phyloP scores from a whole-genome alignment of 1,140 invertebrate species.

The Trichogramma pretiosum region DNA sequence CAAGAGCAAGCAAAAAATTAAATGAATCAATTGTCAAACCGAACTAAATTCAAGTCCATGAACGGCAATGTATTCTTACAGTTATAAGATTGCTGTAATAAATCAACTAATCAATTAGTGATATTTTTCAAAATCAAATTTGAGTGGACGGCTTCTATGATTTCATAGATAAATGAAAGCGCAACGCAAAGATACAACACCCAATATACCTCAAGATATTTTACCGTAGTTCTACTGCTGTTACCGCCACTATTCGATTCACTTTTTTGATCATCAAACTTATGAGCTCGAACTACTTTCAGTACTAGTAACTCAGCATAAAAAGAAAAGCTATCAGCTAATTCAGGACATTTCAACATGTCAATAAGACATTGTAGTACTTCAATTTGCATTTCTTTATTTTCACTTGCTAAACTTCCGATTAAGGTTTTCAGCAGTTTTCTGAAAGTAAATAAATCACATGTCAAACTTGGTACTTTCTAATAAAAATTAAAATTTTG shows the following conservation, averaged over 20 bases:
- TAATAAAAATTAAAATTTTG: neutral
- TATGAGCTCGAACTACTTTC: slow-evolving; percentile 77
- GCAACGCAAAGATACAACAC: slow-evolving; percentile 22
- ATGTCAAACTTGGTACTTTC: neutral
- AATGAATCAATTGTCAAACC: too few relatives aligned
- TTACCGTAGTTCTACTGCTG: slow-evolving; percentile 43
- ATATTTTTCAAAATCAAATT: too few relatives aligned
- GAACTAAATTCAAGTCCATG: too few relatives aligned
- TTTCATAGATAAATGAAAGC: too few relatives aligned
- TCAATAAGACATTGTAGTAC: slow-evolving; percentile 71
- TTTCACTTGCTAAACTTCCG: slow-evolving; percentile 60
- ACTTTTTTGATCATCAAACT: slow-evolving; percentile 38
- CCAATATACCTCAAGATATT: slow-evolving; percentile 30
- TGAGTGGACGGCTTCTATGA: too few relatives aligned
- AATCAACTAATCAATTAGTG: too few relatives aligned
- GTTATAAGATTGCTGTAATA: too few relatives aligned
- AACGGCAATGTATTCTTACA: too few relatives aligned
- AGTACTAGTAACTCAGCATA: slow-evolving; percentile 84
- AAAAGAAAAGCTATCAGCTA: slow-evolving; percentile 67
- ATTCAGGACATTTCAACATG: slow-evolving; percentile 66
- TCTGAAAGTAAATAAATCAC: slow-evolving; percentile 41
- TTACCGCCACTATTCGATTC: slow-evolving; percentile 23
- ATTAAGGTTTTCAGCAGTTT: slow-evolving; percentile 64
- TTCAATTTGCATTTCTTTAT: slow-evolving; percentile 60
- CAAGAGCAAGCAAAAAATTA: too few relatives aligned